Evolutionary conservation across 2,888 invertebrate species (phyloP).

Genomic region (Euzetes globulus): DNA sequence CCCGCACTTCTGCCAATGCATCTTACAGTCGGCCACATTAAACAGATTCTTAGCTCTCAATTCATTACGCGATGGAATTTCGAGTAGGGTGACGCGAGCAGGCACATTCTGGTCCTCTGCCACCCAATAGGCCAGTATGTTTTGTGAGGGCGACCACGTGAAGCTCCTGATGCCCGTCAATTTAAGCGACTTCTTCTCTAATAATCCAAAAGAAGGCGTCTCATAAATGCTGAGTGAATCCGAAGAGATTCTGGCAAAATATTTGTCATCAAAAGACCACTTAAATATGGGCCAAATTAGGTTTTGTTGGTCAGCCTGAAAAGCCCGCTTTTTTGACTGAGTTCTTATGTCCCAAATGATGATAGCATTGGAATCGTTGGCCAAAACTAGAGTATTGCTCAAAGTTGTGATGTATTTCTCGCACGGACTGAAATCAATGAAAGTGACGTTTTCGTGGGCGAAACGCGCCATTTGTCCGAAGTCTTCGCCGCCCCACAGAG

Average conservation of each 20-base stretch:
- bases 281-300: slow-evolving; percentile 88
- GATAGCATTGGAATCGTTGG: slow-evolving; percentile 65
- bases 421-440: slow-evolving; percentile 94
- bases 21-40: slow-evolving; percentile 94
- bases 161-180: slow-evolving; percentile 65
- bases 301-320: slow-evolving; percentile 65
- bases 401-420: slow-evolving; percentile 89
- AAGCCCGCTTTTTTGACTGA: slow-evolving; percentile 83
- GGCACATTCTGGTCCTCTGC: slow-evolving; percentile 89
- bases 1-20: slow-evolving; percentile 98
- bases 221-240: slow-evolving; percentile 85
- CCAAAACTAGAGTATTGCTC: slow-evolving; percentile 62
- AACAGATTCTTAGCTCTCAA: slow-evolving; percentile 89
- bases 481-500: slow-evolving; percentile 91
- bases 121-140: slow-evolving; percentile 94
- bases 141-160: slow-evolving; percentile 96
- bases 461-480: slow-evolving; percentile 88
- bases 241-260: slow-evolving; percentile 77
- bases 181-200: slow-evolving; percentile 90
- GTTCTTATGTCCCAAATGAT: slow-evolving; percentile 96
- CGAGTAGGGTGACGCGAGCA: slow-evolving; percentile 83
- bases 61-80: slow-evolving; percentile 80
- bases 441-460: slow-evolving; percentile 73
- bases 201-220: slow-evolving; percentile 87
- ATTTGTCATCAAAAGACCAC: slow-evolving; percentile 93